Evolutionary conservation across 2,797 vertebrate genomes (phyloP).

Genomic region (Peromyscus attwateri): DNA sequence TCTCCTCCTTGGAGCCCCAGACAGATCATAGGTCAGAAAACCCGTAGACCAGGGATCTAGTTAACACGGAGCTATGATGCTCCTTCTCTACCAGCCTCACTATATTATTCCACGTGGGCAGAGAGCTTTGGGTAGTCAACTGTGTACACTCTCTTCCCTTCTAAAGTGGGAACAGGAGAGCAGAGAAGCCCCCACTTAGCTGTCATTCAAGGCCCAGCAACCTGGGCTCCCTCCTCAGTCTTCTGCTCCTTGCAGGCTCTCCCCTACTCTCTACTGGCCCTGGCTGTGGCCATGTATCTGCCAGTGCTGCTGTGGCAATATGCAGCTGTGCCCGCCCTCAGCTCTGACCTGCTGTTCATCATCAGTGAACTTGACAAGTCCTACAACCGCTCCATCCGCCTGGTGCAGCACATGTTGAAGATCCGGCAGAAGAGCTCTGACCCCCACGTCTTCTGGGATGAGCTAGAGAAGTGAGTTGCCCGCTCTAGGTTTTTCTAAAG

Average conservation of each 20-base stretch:
- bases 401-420: slow-evolving; percentile 96
- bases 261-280: slow-evolving; percentile 95
- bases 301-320: slow-evolving; percentile 96
- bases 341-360: slow-evolving; percentile 95
- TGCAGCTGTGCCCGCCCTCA: slow-evolving; percentile 91
- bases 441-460: slow-evolving; percentile 93
- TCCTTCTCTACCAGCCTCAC: neutral
- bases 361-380: slow-evolving; percentile 98
- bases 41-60: neutral
- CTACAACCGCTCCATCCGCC: slow-evolving; percentile 96
- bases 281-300: slow-evolving; percentile 96
- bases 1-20: neutral
- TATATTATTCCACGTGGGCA: neutral
- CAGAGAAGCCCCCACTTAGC: neutral
- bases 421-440: slow-evolving; percentile 91
- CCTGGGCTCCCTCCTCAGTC: slow-evolving; percentile 14
- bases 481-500: neutral
- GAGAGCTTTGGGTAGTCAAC: neutral
- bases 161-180: neutral
- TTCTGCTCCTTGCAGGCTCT: slow-evolving; percentile 90
- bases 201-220: neutral
- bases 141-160: neutral
- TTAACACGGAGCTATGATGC: neutral
- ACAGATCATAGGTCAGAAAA: neutral
- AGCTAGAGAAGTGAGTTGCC: slow-evolving; percentile 93